Conservation (phyloP, 2,113 vertebrate species). For the Poeciliopsis retropinna region DNA sequence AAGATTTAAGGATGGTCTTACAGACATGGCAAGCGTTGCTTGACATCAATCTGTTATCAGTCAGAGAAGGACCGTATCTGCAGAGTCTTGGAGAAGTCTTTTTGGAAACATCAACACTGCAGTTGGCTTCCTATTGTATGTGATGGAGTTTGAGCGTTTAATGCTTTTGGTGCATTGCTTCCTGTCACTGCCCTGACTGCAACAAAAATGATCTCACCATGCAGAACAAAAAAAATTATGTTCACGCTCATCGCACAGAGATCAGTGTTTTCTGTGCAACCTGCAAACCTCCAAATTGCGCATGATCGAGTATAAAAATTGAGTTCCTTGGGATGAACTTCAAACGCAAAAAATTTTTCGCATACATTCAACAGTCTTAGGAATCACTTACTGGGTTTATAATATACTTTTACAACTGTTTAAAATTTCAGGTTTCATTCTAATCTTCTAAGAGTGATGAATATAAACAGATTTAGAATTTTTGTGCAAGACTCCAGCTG, state of each 20-base stretch:
- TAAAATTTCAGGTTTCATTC: background rate
- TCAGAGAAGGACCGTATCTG: background rate
- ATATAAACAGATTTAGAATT: background rate
- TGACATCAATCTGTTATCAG: background rate
- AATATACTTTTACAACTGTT: too few species aligned
- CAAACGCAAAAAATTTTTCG: background rate
- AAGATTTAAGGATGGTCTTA: too few species aligned
- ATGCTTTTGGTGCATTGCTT: background rate
- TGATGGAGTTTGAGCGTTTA: background rate
- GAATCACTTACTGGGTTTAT: too few species aligned
- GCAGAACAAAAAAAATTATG: background rate
- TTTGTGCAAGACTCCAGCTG: background rate
- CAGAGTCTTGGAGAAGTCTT: background rate
- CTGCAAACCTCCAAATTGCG: background rate
- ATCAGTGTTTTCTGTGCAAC: background rate
- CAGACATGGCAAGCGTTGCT: too few species aligned
- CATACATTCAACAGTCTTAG: background rate
- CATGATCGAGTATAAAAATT: background rate
- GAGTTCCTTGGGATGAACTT: background rate
- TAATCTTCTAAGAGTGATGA: background rate
- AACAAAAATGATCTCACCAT: background rate
- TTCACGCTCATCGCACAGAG: background rate
- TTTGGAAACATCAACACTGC: background rate
- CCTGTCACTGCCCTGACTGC: background rate
- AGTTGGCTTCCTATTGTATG: background rate